Percentiles rank a stretch among this genome's conserved stretches.
Conservation (phyloP, 2,113 vertebrate genomes). For the Hassar affinis region DNA sequence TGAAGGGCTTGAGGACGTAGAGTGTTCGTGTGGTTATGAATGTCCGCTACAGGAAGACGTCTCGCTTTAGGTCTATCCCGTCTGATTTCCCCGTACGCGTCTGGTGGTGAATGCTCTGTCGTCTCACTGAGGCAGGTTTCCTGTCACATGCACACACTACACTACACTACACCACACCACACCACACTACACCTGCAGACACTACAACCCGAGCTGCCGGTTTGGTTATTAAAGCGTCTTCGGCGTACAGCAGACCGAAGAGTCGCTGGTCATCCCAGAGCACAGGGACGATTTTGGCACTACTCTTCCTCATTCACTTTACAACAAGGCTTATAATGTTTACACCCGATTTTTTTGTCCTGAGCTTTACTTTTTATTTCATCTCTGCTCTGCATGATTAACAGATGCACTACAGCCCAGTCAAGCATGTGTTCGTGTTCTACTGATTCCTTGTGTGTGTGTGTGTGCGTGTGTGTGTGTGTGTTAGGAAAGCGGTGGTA, state of each 20-base stretch:
- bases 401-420: slow-evolving; percentile 37
- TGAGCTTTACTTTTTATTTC: not conserved
- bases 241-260: not conserved
- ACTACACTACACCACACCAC: no score
- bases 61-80: not conserved
- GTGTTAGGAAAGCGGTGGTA: not conserved
- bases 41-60: not conserved
- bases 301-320: slow-evolving; percentile 8
- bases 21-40: slow-evolving; percentile 9
- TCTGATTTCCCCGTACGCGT: not conserved
- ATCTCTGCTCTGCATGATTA: slow-evolving; percentile 27
- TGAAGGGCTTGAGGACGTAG: not conserved
- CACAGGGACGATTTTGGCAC: not conserved
- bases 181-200: not conserved
- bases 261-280: not conserved
- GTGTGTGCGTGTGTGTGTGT: not conserved
- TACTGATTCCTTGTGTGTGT: not conserved
- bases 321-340: not conserved
- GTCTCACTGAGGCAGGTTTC: no score
- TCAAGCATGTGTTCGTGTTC: slow-evolving; percentile 17
- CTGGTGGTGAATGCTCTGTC: slow-evolving; percentile 4
- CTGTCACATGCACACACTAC: not conserved
- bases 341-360: not conserved
- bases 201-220: not conserved
- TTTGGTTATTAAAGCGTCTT: not conserved